Evolutionary conservation across 2,113 vertebrate species (phyloP).

Genomic region (Pandion haliaetus): DNA sequence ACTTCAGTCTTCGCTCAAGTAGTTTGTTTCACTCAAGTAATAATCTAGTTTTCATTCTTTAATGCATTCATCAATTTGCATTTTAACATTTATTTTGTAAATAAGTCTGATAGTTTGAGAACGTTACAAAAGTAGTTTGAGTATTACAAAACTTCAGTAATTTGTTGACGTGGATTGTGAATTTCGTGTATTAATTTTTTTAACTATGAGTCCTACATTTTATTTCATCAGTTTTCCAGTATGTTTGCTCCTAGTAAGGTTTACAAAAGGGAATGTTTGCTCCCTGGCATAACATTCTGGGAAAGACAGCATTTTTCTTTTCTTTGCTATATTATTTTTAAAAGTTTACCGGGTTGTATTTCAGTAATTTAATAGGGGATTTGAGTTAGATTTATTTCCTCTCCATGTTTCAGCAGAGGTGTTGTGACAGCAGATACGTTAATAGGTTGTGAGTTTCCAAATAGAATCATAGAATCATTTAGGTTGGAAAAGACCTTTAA

Average conservation of each 20-base stretch:
- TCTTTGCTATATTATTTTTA: not conserved
- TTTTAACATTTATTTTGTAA: not conserved
- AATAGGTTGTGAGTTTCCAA: not conserved
- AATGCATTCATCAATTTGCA: not conserved
- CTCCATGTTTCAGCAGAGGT: not conserved
- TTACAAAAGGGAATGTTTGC: not conserved
- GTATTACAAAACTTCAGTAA: not conserved
- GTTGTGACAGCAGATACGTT: not conserved
- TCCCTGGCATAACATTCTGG: not conserved
- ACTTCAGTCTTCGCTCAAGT: not conserved
- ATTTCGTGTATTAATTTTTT: rapidly evolving
- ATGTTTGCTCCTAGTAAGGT: not conserved
- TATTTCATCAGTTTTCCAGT: not conserved
- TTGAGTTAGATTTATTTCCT: not conserved
- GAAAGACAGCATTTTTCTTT: not conserved
- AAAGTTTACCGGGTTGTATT: not conserved
- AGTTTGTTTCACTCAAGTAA: not conserved
- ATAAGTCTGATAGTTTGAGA: not conserved
- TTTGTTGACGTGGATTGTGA: not conserved
- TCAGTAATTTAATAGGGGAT: not conserved
- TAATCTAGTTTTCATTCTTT: not conserved
- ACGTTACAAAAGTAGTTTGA: not conserved
- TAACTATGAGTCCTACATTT: not conserved
- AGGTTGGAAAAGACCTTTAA: too few relatives aligned
- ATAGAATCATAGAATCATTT: too few relatives aligned